Evolutionary conservation across 2,797 vertebrate genomes (phyloP).

Genomic region (Neosalanx taihuensis): DNA sequence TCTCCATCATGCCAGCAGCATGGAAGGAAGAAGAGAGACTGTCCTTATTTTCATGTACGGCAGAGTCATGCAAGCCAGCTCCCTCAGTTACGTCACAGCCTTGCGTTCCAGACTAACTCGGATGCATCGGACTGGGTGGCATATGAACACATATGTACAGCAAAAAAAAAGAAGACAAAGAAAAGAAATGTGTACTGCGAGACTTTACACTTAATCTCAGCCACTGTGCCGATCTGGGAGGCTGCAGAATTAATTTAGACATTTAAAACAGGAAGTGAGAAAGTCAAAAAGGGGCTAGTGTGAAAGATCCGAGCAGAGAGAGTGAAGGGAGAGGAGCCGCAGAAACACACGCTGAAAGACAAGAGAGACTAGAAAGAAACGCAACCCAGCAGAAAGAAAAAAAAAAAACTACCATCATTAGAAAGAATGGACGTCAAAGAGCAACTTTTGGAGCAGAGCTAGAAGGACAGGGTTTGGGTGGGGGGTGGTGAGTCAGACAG

Average conservation of each 20-base stretch:
- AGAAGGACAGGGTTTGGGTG: conserved; percentile 36
- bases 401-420: neutral
- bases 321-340: conserved; percentile 34
- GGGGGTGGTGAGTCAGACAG: conserved; percentile 38
- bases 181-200: neutral
- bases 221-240: neutral
- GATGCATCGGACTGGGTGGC: conserved; percentile 3
- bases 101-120: conserved; percentile 30
- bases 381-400: conserved; percentile 35
- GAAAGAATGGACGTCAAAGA: neutral
- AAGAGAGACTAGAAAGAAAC: conserved; percentile 22
- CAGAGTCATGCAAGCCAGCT: conserved; percentile 22
- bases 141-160: neutral
- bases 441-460: conserved; percentile 26
- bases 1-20: conserved; percentile 17
- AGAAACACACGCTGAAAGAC: conserved; percentile 6
- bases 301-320: conserved; percentile 33
- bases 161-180: neutral
- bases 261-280: conserved; percentile 53
- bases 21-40: neutral
- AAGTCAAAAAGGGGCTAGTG: conserved; percentile 23
- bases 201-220: neutral
- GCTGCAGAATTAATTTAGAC: conserved; percentile 27
- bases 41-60: conserved; percentile 22
- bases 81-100: conserved; percentile 3